Percentiles rank a stretch among this genome's conserved stretches.
phyloP scores from a whole-genome alignment of 1,140 invertebrate genomes.

The Parasteatoda tepidariorum region DNA sequence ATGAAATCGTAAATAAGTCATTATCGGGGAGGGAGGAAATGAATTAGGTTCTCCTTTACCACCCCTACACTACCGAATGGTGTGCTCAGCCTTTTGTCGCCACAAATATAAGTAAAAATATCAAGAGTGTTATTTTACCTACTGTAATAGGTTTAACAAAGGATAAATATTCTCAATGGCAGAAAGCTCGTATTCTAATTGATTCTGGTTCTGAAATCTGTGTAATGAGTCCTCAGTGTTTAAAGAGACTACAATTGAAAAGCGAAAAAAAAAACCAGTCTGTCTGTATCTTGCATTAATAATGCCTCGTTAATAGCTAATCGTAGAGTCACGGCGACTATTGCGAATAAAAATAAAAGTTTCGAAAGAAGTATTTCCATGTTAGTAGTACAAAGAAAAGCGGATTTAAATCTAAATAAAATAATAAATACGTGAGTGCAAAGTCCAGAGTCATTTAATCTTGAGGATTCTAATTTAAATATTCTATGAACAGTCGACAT shows the following conservation, averaged over 20 bases:
- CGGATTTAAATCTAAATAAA: not conserved
- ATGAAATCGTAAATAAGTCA: too few species aligned
- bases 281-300: not conserved
- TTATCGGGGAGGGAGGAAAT: too few species aligned
- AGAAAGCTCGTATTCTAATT: too few species aligned
- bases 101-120: too few species aligned
- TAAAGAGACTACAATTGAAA: not conserved
- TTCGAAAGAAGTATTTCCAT: not conserved
- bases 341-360: conserved; percentile 9
- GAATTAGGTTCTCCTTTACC: too few species aligned
- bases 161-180: too few species aligned
- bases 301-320: not conserved
- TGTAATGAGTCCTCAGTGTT: too few species aligned
- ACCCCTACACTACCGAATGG: too few species aligned
- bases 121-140: too few species aligned
- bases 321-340: not conserved
- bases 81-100: too few species aligned
- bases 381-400: not conserved
- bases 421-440: not conserved
- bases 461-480: not conserved
- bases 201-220: too few species aligned
- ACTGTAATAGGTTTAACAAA: too few species aligned
- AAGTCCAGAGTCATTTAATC: not conserved
- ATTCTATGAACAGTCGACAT: not conserved
- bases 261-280: not conserved